Evolutionary conservation across 2,113 vertebrate species (phyloP), one percentile per base, ranked within the genome.

Genomic region (Entelurus aequoreus): DNA sequence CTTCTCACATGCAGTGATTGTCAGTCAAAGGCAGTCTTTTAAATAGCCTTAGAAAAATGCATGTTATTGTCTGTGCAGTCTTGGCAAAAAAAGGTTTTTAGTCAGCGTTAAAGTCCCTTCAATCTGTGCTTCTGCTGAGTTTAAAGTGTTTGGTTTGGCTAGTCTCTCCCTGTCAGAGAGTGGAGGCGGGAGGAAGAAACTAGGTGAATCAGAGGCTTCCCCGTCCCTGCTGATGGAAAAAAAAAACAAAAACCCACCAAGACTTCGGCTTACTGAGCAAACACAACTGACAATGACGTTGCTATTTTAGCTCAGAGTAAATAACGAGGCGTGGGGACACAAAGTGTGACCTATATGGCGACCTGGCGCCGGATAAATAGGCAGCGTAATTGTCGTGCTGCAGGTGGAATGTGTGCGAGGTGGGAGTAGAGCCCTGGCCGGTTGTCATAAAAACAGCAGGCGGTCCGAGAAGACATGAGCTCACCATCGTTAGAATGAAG

Each of bases 391-490:
- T 83, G 65, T 36, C 68, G 64, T 36, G 37, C 71, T 69, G 80
- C 76, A 85, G 78, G 74, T 78, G 83, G 77, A 85, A 84, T 85
- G 82, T 77, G 81, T 78, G 79, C 74, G 65, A 44, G 80, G 63
- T 75, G 51, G 21, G 10, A 67, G 75, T 71, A 73, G 19, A 19
- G 19, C 19, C 19, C 19, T 1, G 19, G 77, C 69, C 77, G 80
- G 75, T 86, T 80, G 79, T 80, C 73, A 68, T 66, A 69, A 71
- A 71, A 79, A 62, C 78, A 72, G 71, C 68, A 77, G 71, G 61
- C 69, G 59, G 66, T 69, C 42, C 67, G 63, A 61, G 75, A 72
- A 85, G 79, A 84, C 85, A 77, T 84, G 77, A 88, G 78, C 86
- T 85, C 86, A 83, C 74, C 68, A 11, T 73, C 72, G 68, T 78